Evolutionary conservation across 1,140 invertebrate species (phyloP).

Genomic region (Drosophila simulans): DNA sequence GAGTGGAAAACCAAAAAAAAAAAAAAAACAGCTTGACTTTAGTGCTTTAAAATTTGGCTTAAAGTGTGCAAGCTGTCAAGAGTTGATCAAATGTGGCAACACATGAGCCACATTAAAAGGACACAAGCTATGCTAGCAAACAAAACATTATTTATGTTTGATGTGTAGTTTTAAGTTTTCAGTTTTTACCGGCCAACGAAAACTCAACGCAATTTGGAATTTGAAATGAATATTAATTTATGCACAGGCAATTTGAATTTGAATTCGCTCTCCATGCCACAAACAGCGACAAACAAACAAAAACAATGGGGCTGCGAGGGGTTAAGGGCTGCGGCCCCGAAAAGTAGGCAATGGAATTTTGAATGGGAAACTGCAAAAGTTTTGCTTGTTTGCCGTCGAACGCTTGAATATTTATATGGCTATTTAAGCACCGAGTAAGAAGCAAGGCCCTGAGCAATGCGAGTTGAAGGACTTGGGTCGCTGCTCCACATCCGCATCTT

Average conservation of each 20-base stretch:
- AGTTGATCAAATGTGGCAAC: not conserved
- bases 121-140: not conserved
- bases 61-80: too few species aligned
- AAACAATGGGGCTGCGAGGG: not conserved
- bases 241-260: constrained; percentile 72
- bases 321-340: not conserved
- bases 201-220: constrained; percentile 66
- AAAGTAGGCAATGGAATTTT: constrained; percentile 61
- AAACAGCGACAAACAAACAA: constrained; percentile 19
- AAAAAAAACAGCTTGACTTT: not conserved
- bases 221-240: constrained; percentile 74
- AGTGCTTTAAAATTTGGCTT: not conserved
- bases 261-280: constrained; percentile 29
- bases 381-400: constrained; percentile 45
- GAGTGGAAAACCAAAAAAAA: not conserved
- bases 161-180: constrained; percentile 8
- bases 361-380: constrained; percentile 50
- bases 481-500: constrained; percentile 10
- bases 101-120: not conserved
- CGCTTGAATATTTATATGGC: constrained; percentile 65
- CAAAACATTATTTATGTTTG: constrained; percentile 28
- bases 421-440: constrained; percentile 44
- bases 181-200: constrained; percentile 15
- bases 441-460: constrained; percentile 28
- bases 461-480: constrained; percentile 24